Percentiles rank a stretch among this genome's conserved stretches.
Conservation (phyloP, 1,140 invertebrate genomes). For the Oreohelix idahoensis region DNA sequence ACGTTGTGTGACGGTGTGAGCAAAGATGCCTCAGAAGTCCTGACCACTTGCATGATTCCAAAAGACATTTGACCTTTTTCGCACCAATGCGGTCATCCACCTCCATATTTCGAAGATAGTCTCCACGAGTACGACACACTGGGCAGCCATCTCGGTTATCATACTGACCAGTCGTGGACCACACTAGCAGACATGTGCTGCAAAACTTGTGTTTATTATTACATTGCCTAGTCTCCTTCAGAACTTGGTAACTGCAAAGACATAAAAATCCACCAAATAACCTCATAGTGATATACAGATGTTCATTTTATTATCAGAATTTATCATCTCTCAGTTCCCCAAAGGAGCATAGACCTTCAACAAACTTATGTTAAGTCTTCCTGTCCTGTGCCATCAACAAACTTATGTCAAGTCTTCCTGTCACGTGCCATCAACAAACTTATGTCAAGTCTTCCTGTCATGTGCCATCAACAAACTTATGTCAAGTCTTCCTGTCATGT, state of each 20-base stretch:
- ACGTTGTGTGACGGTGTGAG: conserved; percentile 60
- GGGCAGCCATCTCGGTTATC: conserved; percentile 64
- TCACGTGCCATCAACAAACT: too few species aligned
- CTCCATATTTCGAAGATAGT: conserved; percentile 56
- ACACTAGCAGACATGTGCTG: conserved; percentile 65
- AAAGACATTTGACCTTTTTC: conserved; percentile 57
- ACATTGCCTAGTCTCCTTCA: conserved; percentile 64
- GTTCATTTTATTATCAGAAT: too few species aligned
- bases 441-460: too few species aligned
- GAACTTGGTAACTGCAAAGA: conserved; percentile 63
- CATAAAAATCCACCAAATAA: too few species aligned
- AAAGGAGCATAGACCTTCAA: too few species aligned
- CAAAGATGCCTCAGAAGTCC: conserved; percentile 53
- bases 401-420: too few species aligned
- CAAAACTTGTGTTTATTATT: conserved; percentile 68
- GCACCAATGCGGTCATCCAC: conserved; percentile 56
- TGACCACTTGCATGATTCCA: conserved; percentile 62
- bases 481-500: too few species aligned
- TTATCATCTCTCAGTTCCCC: too few species aligned
- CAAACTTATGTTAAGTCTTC: too few species aligned
- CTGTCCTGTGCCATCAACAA: too few species aligned
- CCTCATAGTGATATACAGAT: too few species aligned
- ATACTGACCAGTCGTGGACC: conserved; percentile 63
- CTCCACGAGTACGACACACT: conserved; percentile 62
- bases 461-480: too few species aligned